Conservation (phyloP, 1,140 invertebrate species). For the Aphidius gifuensis region DNA sequence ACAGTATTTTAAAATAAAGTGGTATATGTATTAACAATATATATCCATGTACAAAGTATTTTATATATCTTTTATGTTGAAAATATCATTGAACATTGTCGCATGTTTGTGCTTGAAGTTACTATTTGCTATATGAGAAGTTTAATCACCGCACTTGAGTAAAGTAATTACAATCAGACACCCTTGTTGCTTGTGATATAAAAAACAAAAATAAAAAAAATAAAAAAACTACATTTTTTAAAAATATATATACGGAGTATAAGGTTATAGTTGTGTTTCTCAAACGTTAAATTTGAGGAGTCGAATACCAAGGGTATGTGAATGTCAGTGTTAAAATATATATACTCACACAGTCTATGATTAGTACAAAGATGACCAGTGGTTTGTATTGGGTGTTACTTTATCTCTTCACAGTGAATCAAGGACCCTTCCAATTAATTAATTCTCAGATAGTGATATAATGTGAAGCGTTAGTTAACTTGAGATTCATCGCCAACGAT, state of each 20-base stretch:
- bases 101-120: too few species aligned
- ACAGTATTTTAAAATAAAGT: too few species aligned
- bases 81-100: too few species aligned
- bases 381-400: background rate
- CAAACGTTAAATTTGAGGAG: slow-evolving; percentile 33
- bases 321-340: background rate
- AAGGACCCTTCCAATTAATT: slow-evolving; percentile 55
- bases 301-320: slow-evolving; percentile 45
- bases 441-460: slow-evolving; percentile 31
- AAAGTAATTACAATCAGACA: slow-evolving; percentile 57
- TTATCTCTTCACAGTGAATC: slow-evolving; percentile 29
- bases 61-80: too few species aligned
- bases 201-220: slow-evolving; percentile 19
- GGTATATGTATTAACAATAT: too few species aligned
- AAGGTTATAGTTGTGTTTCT: too few species aligned
- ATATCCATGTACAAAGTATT: background rate
- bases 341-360: slow-evolving; percentile 44
- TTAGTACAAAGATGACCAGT: slow-evolving; percentile 47
- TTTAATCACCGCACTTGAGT: slow-evolving; percentile 55
- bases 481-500: slow-evolving; percentile 46
- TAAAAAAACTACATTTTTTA: background rate
- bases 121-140: slow-evolving; percentile 44
- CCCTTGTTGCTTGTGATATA: slow-evolving; percentile 37
- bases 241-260: slow-evolving; percentile 8
- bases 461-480: slow-evolving; percentile 44